phyloP scores from a whole-genome alignment of 2,888 invertebrate genomes.

The Calephelis perditalis region DNA sequence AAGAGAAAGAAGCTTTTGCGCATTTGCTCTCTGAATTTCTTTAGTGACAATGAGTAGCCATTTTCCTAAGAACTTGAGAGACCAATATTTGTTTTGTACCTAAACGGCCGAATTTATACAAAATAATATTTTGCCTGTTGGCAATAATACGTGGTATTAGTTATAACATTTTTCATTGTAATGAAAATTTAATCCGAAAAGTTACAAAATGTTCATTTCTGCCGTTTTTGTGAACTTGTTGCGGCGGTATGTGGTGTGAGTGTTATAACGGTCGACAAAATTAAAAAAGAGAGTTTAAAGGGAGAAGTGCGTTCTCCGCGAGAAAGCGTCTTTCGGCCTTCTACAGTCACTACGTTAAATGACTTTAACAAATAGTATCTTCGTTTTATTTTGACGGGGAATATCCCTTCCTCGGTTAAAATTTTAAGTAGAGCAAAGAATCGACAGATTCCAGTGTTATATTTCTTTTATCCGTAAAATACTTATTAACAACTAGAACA shows the following conservation, averaged over 20 bases:
- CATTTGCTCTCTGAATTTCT: slow-evolving; percentile 13
- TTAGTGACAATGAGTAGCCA: slow-evolving; percentile 9
- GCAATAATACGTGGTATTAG: too few species aligned
- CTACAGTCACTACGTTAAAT: background rate
- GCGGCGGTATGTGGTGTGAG: background rate
- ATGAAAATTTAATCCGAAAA: background rate
- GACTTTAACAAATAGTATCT: too few species aligned
- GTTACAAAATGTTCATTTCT: background rate
- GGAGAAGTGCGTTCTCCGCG: background rate
- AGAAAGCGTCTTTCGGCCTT: background rate
- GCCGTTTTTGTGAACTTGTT: background rate
- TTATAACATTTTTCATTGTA: too few species aligned
- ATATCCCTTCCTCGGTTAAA: too few species aligned
- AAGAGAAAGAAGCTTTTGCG: slow-evolving; percentile 6
- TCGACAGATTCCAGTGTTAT: too few species aligned
- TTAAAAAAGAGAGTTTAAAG: background rate
- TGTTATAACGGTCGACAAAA: background rate
- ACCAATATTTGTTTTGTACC: slow-evolving; percentile 7
- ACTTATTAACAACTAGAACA: too few species aligned
- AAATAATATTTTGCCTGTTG: background rate
- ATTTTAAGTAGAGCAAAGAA: too few species aligned
- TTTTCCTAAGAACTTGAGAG: too few species aligned
- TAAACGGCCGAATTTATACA: slow-evolving; percentile 3
- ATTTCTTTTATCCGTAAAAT: too few species aligned
- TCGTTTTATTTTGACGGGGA: too few species aligned